Conservation (phyloP, 2,797 vertebrate species). For the Momotus momota region DNA sequence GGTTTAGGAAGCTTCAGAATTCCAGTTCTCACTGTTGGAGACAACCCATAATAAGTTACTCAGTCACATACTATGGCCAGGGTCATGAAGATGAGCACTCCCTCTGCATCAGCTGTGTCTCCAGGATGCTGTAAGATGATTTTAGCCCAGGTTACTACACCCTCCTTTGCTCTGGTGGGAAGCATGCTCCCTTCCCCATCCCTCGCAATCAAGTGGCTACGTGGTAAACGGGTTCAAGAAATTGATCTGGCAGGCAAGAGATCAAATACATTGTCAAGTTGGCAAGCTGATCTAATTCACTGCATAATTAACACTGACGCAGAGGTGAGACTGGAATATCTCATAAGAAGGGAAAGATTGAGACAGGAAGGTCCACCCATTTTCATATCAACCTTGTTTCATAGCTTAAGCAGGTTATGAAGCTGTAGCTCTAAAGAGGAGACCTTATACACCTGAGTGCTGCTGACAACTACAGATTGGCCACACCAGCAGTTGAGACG, state of each 20-base stretch:
- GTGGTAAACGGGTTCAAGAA: background rate
- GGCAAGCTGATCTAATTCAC: background rate
- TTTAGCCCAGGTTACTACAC: background rate
- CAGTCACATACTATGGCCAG: too few species aligned
- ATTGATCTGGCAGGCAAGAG: background rate
- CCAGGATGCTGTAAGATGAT: background rate
- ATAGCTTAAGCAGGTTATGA: background rate
- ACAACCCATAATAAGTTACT: background rate
- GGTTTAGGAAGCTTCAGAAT: background rate
- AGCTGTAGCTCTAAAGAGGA: background rate
- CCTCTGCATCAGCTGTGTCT: too few species aligned
- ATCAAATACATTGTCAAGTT: background rate
- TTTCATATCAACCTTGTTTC: background rate
- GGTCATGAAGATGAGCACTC: background rate
- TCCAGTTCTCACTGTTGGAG: background rate
- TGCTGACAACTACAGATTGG: background rate
- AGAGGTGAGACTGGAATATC: background rate
- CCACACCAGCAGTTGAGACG: background rate
- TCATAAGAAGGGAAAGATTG: background rate
- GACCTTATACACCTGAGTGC: rapidly evolving
- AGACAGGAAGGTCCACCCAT: too few species aligned
- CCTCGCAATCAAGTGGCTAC: background rate
- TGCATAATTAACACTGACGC: too few species aligned
- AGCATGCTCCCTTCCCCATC: rapidly evolving
- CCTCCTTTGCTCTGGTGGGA: background rate